These are phyloP conservation scores for Brachionus plicatilis DNA, from an alignment of 1,140 invertebrate species.

Conservation along the genomic window DNA sequence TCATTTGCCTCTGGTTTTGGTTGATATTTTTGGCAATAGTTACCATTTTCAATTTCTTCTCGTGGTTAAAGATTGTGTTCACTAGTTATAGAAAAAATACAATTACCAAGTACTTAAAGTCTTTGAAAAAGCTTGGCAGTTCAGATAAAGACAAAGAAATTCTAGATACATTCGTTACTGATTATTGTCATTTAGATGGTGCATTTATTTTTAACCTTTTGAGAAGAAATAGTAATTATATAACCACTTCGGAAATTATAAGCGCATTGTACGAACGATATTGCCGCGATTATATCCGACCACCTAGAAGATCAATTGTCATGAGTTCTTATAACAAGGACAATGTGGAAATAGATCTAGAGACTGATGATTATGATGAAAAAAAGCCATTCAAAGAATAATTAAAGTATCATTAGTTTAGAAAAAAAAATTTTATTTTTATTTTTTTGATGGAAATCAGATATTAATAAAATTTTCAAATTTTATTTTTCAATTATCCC, in stretches of 20 bases:
- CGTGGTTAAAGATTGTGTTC: constrained; percentile 48
- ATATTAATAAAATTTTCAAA: too few species aligned
- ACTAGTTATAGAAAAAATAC: constrained; percentile 45
- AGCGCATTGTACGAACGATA: not conserved
- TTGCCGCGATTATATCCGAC: not conserved
- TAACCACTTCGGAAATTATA: constrained; percentile 36
- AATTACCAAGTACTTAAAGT: constrained; percentile 53
- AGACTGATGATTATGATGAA: constrained; percentile 17
- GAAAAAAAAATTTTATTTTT: not conserved
- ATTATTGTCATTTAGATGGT: constrained; percentile 59
- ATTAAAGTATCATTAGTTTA: not conserved
- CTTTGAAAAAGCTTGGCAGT: constrained; percentile 51
- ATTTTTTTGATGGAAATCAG: not conserved
- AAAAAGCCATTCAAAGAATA: constrained; percentile 4
- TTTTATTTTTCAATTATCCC: too few species aligned
- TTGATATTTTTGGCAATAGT: constrained; percentile 58
- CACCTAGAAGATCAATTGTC: not conserved
- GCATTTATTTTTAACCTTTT: constrained; percentile 54
- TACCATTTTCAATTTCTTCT: constrained; percentile 51
- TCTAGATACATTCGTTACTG: constrained; percentile 55
- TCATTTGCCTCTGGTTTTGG: constrained; percentile 61
- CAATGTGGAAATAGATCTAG: not conserved
- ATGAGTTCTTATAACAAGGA: not conserved
- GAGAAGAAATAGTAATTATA: constrained; percentile 39
- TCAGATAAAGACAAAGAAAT: constrained; percentile 47